These are phyloP conservation scores for Sebastes ruberrimus DNA, from an alignment of 2,797 vertebrate genomes.

Conservation along the genomic window DNA sequence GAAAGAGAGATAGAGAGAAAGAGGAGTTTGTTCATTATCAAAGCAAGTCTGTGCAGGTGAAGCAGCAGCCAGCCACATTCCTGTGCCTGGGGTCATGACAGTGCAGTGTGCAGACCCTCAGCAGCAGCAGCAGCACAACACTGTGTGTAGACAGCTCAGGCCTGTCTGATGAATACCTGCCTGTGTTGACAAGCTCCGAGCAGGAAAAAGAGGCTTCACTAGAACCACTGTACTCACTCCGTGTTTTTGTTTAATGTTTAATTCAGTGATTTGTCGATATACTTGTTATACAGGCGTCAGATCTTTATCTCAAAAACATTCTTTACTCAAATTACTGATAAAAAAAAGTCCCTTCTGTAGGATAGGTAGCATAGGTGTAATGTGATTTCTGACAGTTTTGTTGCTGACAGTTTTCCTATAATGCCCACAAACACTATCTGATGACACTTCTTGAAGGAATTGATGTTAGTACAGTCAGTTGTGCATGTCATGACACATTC, in stretches of 20 bases:
- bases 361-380: neutral
- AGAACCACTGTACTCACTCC: neutral
- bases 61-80: constrained; percentile 69
- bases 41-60: constrained; percentile 80
- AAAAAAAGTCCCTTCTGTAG: neutral
- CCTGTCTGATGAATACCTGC: constrained; percentile 19
- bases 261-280: neutral
- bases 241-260: neutral
- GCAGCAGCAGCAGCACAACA: constrained; percentile 12
- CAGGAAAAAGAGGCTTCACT: neutral
- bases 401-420: neutral
- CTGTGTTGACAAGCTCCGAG: constrained; percentile 15
- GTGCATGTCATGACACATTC: constrained; percentile 57
- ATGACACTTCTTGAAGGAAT: constrained; percentile 23
- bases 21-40: constrained; percentile 48
- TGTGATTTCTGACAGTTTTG: neutral
- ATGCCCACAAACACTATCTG: neutral
- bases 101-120: constrained; percentile 53
- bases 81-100: constrained; percentile 61
- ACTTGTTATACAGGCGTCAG: neutral
- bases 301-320: neutral
- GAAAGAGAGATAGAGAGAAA: neutral
- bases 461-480: neutral
- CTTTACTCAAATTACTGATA: neutral
- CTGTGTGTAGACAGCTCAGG: neutral